Percentiles rank a stretch among this genome's conserved stretches.
These are phyloP conservation scores for Hypomesus transpacificus DNA, from an alignment of 2,113 vertebrate genomes.

Conservation along the genomic window DNA sequence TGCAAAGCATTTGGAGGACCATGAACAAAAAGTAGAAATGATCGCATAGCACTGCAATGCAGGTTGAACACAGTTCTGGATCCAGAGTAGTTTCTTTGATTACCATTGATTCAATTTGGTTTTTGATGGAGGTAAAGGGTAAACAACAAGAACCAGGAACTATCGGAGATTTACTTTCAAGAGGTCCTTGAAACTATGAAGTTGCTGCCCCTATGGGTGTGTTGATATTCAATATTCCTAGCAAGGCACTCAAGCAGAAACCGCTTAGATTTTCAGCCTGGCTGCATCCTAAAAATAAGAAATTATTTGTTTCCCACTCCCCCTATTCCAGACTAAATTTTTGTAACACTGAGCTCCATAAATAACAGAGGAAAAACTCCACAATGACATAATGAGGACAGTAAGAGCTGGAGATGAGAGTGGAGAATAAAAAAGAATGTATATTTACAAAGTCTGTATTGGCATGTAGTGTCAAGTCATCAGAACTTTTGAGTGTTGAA, in stretches of 20 bases:
- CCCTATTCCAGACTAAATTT: neutral
- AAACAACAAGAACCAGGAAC: too few species aligned
- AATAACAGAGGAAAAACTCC: neutral
- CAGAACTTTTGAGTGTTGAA: too few species aligned
- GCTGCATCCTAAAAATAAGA: slow-evolving; percentile 40
- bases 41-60: too few species aligned
- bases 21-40: too few species aligned
- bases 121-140: too few species aligned
- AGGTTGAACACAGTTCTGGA: too few species aligned
- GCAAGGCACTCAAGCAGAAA: slow-evolving; percentile 9
- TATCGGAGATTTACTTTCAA: too few species aligned
- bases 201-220: neutral
- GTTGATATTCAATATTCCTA: slow-evolving; percentile 34
- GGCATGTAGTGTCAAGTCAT: too few species aligned
- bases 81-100: too few species aligned
- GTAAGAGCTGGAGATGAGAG: neutral
- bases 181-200: neutral
- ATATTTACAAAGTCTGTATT: neutral
- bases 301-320: slow-evolving; percentile 39
- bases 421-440: neutral
- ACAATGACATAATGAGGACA: slow-evolving; percentile 18
- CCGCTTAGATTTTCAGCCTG: slow-evolving; percentile 40
- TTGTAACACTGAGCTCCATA: neutral
- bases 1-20: too few species aligned
- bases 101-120: too few species aligned